Percentiles rank a stretch among this genome's conserved stretches.
These are phyloP conservation scores for Gobius niger DNA, from an alignment of 2,113 vertebrate species.

Conservation along the genomic window DNA sequence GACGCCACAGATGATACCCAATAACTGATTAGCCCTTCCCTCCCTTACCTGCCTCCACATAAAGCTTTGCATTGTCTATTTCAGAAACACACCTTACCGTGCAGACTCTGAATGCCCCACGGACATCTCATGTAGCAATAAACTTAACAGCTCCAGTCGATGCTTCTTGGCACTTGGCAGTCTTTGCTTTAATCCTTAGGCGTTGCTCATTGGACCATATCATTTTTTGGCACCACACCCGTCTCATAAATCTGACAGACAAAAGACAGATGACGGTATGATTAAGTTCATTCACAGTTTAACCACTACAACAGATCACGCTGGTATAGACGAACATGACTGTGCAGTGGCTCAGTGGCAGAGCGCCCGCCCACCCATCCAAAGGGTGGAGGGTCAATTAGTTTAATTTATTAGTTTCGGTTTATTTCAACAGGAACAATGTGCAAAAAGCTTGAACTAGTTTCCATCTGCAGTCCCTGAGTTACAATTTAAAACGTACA, in stretches of 20 bases:
- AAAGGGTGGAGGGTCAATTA: too few species aligned
- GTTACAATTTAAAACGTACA: too few species aligned
- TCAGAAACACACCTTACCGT: conserved; percentile 18
- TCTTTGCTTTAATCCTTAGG: background rate
- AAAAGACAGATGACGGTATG: background rate
- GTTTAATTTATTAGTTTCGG: too few species aligned
- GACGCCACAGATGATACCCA: too few species aligned
- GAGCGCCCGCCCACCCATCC: too few species aligned
- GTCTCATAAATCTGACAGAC: conserved; percentile 15
- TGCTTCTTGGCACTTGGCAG: background rate
- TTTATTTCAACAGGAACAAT: too few species aligned
- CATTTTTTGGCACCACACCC: background rate
- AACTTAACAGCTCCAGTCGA: background rate
- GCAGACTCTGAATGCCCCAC: conserved; percentile 14
- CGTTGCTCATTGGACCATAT: background rate
- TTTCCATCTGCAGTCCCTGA: too few species aligned
- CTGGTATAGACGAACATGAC: background rate
- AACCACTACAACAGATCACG: background rate
- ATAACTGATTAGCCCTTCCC: background rate
- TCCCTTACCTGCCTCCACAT: conserved; percentile 2
- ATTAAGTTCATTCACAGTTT: background rate
- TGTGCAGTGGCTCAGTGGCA: too few species aligned
- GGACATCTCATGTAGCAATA: background rate
- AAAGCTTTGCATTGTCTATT: conserved; percentile 7
- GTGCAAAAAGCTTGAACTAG: too few species aligned